Conservation (phyloP, 1,140 invertebrate species). For the Oedothorax gibbosus region DNA sequence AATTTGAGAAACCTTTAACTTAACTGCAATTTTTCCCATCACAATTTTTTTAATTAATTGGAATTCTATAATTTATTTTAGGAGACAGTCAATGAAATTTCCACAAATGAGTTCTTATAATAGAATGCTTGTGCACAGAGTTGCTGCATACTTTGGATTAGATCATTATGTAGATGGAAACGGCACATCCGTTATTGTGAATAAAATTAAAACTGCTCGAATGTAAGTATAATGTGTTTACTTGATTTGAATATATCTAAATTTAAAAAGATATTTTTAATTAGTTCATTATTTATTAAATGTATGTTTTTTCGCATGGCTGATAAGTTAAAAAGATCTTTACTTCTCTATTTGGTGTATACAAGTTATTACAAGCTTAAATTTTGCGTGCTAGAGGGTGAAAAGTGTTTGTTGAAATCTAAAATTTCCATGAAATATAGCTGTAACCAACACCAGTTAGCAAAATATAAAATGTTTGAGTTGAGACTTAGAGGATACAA, state of each 20-base stretch:
- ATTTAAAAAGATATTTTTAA: neutral
- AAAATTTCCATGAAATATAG: too few relatives aligned
- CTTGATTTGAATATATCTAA: neutral
- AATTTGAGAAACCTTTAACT: neutral
- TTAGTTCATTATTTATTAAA: neutral
- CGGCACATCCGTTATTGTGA: constrained; percentile 87
- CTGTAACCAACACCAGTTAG: too few relatives aligned
- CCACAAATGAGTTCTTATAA: constrained; percentile 93
- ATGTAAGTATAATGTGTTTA: constrained; percentile 69
- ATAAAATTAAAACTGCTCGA: constrained; percentile 80
- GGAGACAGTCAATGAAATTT: constrained; percentile 81
- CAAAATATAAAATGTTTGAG: too few relatives aligned
- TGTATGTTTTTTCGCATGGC: neutral
- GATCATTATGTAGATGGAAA: constrained; percentile 92
- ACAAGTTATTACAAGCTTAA: too few relatives aligned
- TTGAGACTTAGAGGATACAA: too few relatives aligned
- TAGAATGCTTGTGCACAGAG: constrained; percentile 92
- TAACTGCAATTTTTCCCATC: neutral
- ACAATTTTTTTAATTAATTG: neutral
- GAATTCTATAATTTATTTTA: constrained; percentile 62
- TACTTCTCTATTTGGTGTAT: too few relatives aligned
- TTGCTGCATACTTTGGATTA: constrained; percentile 92
- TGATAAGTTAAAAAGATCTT: neutral
- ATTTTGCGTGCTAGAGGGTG: too few relatives aligned
- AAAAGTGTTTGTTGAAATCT: too few relatives aligned